phyloP scores from a whole-genome alignment of 2,113 vertebrate species.

The Tupaia chinensis region DNA sequence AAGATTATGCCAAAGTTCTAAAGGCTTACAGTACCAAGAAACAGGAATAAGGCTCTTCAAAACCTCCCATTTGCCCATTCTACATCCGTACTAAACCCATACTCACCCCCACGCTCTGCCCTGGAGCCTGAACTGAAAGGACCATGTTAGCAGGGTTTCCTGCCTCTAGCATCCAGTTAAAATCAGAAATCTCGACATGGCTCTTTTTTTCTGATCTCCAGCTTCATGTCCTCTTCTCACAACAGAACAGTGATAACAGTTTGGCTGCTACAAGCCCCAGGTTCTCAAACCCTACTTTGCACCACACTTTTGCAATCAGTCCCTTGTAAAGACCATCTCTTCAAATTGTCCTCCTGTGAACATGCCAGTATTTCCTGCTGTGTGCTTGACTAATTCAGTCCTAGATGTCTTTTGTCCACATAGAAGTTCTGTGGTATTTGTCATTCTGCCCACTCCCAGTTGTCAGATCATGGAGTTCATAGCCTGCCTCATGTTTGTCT shows the following conservation, averaged over 20 bases:
- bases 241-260: not conserved
- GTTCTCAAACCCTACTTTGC: not conserved
- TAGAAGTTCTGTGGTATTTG: not conserved
- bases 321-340: not conserved
- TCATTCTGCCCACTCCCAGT: not conserved
- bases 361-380: not conserved
- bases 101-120: not conserved
- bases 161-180: not conserved
- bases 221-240: not conserved
- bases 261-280: not conserved
- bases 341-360: not conserved
- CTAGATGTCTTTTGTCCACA: not conserved
- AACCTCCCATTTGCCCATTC: not conserved
- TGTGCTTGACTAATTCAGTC: not conserved
- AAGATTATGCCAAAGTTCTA: constrained; percentile 19
- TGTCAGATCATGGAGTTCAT: not conserved
- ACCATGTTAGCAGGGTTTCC: not conserved
- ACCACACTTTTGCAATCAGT: not conserved
- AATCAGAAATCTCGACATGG: not conserved
- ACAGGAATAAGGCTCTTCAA: not conserved
- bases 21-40: not conserved
- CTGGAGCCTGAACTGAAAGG: not conserved
- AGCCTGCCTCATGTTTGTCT: not conserved
- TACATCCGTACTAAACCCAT: not conserved
- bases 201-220: not conserved